Evolutionary conservation across 2,113 vertebrate species (phyloP).

Genomic region (Grammomys dolichurus): DNA sequence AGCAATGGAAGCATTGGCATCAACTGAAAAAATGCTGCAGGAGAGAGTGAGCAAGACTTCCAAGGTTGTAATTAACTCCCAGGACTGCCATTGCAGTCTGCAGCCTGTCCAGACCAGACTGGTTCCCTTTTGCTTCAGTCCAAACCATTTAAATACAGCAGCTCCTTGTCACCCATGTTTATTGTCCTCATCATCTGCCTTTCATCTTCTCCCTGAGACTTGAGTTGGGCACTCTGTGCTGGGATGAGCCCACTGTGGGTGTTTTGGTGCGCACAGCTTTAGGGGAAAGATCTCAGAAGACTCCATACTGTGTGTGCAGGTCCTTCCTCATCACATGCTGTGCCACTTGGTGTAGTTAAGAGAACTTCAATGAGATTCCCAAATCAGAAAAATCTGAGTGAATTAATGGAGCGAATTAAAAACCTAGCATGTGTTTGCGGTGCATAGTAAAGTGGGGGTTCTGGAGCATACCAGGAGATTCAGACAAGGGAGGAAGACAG

Average conservation of each 20-base stretch:
- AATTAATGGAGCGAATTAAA: slow-evolving; percentile 15
- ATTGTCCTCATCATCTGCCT: slow-evolving; percentile 83
- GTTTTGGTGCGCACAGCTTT: slow-evolving; percentile 68
- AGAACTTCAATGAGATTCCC: not conserved
- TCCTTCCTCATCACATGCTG: not conserved
- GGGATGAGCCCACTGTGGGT: slow-evolving; percentile 82
- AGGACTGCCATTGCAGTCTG: slow-evolving; percentile 92
- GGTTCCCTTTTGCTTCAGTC: slow-evolving; percentile 89
- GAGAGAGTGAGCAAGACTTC: slow-evolving; percentile 98
- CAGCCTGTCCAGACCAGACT: slow-evolving; percentile 87
- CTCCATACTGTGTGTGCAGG: not conserved
- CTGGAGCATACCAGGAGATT: not conserved
- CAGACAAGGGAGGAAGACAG: slow-evolving; percentile 3
- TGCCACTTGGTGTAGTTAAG: not conserved
- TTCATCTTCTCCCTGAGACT: slow-evolving; percentile 75
- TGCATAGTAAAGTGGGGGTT: slow-evolving; percentile 9
- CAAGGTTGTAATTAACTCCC: slow-evolving; percentile 97
- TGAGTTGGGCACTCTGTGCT: slow-evolving; percentile 82
- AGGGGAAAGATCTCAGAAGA: slow-evolving; percentile 68
- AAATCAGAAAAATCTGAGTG: not conserved
- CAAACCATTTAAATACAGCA: slow-evolving; percentile 86
- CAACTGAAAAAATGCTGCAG: slow-evolving; percentile 99
- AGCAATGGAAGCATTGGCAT: slow-evolving; percentile 99
- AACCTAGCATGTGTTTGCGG: not conserved
- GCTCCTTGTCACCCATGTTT: slow-evolving; percentile 80